Conservation (phyloP, 2,888 invertebrate genomes). For the Tridacna crocea region DNA sequence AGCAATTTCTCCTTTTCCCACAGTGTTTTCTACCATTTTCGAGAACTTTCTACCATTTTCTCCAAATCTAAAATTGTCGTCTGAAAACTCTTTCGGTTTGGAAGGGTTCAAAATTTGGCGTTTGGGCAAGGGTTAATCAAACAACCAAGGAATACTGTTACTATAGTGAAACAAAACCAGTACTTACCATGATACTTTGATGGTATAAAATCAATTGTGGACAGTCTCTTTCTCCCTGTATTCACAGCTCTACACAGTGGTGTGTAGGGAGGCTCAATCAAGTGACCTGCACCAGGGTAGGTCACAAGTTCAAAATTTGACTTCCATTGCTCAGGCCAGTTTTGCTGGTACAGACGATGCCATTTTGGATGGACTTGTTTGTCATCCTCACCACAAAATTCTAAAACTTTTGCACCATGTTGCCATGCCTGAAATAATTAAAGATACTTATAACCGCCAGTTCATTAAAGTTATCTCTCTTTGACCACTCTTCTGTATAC, state of each 20-base stretch:
- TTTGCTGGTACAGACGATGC: slow-evolving; percentile 29
- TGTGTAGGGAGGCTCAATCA: slow-evolving; percentile 55
- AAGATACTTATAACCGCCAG: not conserved
- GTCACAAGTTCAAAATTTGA: slow-evolving; percentile 33
- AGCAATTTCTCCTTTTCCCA: no score
- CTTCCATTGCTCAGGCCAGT: slow-evolving; percentile 38
- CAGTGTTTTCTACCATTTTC: no score
- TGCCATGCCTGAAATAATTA: not conserved
- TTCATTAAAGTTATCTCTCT: not conserved
- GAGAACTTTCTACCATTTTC: no score
- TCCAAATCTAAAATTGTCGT: no score
- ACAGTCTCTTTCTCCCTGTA: slow-evolving; percentile 34
- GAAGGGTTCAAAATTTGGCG: no score
- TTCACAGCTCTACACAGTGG: slow-evolving; percentile 35
- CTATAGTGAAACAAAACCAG: not conserved
- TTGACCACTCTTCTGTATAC: not conserved
- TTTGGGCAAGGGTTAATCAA: no score
- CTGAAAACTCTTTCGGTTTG: no score
- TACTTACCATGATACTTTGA: slow-evolving; percentile 43
- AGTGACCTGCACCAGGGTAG: slow-evolving; percentile 53
- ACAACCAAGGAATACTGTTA: not conserved
- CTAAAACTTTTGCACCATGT: slow-evolving; percentile 53
- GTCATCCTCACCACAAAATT: slow-evolving; percentile 53
- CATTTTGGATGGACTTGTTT: slow-evolving; percentile 47
- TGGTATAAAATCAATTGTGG: slow-evolving; percentile 34